Evolutionary conservation across 2,888 invertebrate species (phyloP), one percentile per base, ranked within the genome.

Genomic region (Junonia oenone): DNA sequence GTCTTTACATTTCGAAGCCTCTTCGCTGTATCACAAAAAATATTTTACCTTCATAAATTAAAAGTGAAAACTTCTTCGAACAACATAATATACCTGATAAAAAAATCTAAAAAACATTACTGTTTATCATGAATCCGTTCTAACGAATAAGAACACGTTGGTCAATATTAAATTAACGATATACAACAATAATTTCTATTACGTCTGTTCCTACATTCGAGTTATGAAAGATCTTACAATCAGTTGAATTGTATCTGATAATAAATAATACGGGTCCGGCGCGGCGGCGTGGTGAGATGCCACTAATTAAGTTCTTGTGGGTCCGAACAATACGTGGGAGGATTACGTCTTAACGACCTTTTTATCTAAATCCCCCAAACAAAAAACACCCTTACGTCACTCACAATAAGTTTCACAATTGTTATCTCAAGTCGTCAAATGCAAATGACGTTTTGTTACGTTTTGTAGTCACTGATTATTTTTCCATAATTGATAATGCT

Each of bases 281-380:
- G 76, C 11, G 31, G 4, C 74, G 76, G 58, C 59, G 62, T 71
- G 80, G 76, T 78, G 82, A 83, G 75, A 81, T 73, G 74, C 73
- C 68, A 78, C 87, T 88, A 88, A 88, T 88, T 87, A 88, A 88
- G 88, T 85, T 84, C 86, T 85, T 83, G 80, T 81, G 79, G 67
- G 76, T 72, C 72, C 68, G 72, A 67, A 73, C 72, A 64, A 63
- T 59, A 78, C 78, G 87, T 87, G 75, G 87, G 87, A 74, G 47
- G 14, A 11, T 47, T 31, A 56, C 53, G 51, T 54, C 55, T 58
- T 61, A 77, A 76, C 75, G 76, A 81, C 75, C 72, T 70, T 69
- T 37, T 64, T 63, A 63, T 54, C 60, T 52, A 14, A n/a, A 50
- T 15, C 27, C 0, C 11, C 14, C 52, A 64, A 50, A 59, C 59